A percentile compares a stretch with the other conserved stretches of the same genome.
Conservation (phyloP, 2,888 invertebrate genomes). For the Hipparchia sbordonii region DNA sequence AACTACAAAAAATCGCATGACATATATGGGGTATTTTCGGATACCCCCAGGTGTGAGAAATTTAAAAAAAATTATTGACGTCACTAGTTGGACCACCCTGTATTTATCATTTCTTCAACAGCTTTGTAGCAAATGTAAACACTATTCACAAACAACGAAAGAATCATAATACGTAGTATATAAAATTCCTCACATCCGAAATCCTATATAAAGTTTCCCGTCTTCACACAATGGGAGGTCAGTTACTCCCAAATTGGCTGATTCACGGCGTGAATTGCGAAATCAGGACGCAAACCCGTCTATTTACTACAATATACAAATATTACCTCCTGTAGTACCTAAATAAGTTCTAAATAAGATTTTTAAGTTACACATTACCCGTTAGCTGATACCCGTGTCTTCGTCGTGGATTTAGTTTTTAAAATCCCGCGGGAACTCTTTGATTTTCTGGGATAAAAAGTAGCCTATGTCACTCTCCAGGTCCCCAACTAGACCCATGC, state of each 20-base stretch:
- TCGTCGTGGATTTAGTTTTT: no score
- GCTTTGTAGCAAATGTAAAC: neutral
- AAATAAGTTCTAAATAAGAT: neutral
- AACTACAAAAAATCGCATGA: no score
- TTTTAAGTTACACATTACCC: neutral
- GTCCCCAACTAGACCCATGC: no score
- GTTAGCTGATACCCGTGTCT: no score
- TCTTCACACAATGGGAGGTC: slow-evolving; percentile 24
- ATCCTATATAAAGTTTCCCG: slow-evolving; percentile 11
- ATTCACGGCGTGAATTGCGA: slow-evolving; percentile 51
- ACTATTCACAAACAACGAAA: neutral
- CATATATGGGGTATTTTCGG: no score
- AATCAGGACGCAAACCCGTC: slow-evolving; percentile 51
- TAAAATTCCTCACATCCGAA: slow-evolving; percentile 5
- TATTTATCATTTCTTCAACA: no score
- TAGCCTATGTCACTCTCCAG: no score
- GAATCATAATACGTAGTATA: neutral
- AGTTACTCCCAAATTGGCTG: slow-evolving; percentile 47
- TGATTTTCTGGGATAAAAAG: no score
- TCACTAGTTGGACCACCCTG: no score
- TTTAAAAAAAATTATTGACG: no score
- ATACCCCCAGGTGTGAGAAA: no score
- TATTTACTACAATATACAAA: slow-evolving; percentile 41
- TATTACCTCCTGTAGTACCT: neutral
- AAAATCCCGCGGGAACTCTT: no score